Base-by-base conservation (phyloP, 2,797 vertebrate genomes). In the Luscinia luscinia region DNA sequence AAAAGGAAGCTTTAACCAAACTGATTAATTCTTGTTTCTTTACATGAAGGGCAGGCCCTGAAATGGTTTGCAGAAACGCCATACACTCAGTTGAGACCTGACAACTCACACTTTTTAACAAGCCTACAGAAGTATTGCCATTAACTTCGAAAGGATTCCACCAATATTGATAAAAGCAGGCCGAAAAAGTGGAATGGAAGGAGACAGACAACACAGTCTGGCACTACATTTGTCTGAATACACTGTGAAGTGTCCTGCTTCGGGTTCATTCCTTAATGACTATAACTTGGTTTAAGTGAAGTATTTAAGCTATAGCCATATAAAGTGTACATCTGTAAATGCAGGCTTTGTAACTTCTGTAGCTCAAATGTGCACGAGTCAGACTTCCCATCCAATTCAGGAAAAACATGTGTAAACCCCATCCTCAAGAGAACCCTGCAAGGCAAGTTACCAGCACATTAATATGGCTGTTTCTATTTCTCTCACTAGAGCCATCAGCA, bases 311-410 rank as follows among this genome's bases (percentile, higher is more conserved):
- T 66, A 41, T 2, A 57, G 15, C 17, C 38, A 30, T 4, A 2
- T n/a, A 19, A 75, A 92, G 19, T 4, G 5, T 19, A 28, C 4
- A 23, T 12, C 45, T 63, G 19, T 48, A 83, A 73, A 81, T 3
- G 34, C 2, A 57, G 48, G 18, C 23, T 62, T 74, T 51, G 5
- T 48, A 62, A 62, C 27, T 63, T 21, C 28, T 30, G 14, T 1
- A 67, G 38, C 13, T 89, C 49, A 80, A n/a, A 54, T 0, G 0
- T 2, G 16, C 54, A 54, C 0, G 1, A n/a, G 15, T 40, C 48
- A 89, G 26, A 32, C 23, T 51, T 77, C 51, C 46, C 11, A 46
- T n/a, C 30, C 32, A 19, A 24, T 34, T 69, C 64, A 17, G 22
- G 16, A 89, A 84, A 48, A 66, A 36, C 24, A 52, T 11, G 46